Percentiles rank a stretch among this genome's conserved stretches.
Conservation (phyloP, 2,888 invertebrate genomes). For the Tetrapedia diversipes region DNA sequence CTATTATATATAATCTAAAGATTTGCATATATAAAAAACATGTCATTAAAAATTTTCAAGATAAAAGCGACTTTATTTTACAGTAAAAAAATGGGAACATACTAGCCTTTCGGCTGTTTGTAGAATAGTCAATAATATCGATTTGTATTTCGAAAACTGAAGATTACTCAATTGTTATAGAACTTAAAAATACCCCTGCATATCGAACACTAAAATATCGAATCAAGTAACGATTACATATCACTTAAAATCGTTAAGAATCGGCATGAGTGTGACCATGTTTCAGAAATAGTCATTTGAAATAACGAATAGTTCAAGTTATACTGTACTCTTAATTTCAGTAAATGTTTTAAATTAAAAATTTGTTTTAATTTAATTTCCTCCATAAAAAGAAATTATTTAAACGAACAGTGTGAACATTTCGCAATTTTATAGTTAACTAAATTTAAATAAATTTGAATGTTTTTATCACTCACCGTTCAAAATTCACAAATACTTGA, state of each 20-base stretch:
- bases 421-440: not conserved
- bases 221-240: not conserved
- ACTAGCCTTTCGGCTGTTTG: not conserved
- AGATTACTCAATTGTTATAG: not conserved
- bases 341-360: not conserved
- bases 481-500: not conserved
- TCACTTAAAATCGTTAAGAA: conserved; percentile 27
- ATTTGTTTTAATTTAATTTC: not conserved
- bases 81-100: not conserved
- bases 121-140: not conserved
- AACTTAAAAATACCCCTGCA: not conserved
- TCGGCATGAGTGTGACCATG: not conserved
- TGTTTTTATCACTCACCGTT: conserved; percentile 19
- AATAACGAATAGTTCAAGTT: not conserved
- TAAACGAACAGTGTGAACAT: not conserved
- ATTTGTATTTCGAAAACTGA: not conserved
- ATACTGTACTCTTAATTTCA: not conserved
- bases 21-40: not conserved
- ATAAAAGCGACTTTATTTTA: not conserved
- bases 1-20: not conserved
- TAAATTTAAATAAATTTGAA: too few species aligned
- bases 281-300: conserved; percentile 9
- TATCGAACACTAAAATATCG: not conserved
- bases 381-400: not conserved
- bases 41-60: not conserved